phyloP scores from a whole-genome alignment of 2,888 invertebrate genomes.

The Phasia obesa region DNA sequence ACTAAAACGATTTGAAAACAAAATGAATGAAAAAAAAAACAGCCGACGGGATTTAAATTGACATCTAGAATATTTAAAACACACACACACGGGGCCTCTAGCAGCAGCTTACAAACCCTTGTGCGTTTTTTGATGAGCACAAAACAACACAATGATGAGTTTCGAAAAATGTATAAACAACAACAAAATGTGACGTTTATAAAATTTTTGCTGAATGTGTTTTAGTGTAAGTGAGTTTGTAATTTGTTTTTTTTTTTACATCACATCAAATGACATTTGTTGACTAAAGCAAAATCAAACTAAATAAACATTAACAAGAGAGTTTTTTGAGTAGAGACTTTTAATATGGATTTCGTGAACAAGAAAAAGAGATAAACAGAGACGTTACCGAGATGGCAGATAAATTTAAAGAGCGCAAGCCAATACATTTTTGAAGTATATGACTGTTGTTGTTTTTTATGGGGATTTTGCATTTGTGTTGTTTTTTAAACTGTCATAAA shows the following conservation, averaged over 20 bases:
- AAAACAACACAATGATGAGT: slow-evolving; percentile 35
- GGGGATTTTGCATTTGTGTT: slow-evolving; percentile 8
- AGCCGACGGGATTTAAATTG: slow-evolving; percentile 71
- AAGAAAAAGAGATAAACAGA: slow-evolving; percentile 15
- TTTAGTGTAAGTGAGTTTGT: not conserved
- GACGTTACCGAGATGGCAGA: slow-evolving; percentile 23
- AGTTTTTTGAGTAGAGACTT: slow-evolving; percentile 20
- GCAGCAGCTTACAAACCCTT: slow-evolving; percentile 55
- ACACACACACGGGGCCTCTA: slow-evolving; percentile 56
- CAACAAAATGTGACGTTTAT: slow-evolving; percentile 15
- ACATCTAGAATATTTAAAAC: slow-evolving; percentile 68
- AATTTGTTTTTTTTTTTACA: not conserved
- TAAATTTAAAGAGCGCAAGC: slow-evolving; percentile 68
- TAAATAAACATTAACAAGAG: slow-evolving; percentile 30
- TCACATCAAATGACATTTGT: slow-evolving; percentile 47
- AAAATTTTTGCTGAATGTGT: not conserved
- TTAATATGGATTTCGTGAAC: not conserved
- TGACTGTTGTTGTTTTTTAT: slow-evolving; percentile 45
- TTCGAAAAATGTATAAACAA: slow-evolving; percentile 10
- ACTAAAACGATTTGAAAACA: slow-evolving; percentile 11
- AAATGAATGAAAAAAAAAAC: slow-evolving; percentile 6
- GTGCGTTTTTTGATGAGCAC: slow-evolving; percentile 58
- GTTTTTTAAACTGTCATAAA: slow-evolving; percentile 80
- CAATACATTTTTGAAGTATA: slow-evolving; percentile 35
- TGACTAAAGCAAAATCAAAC: slow-evolving; percentile 33